phyloP scores from a whole-genome alignment of 1,140 invertebrate species.

The Tetragonula clypearis region DNA sequence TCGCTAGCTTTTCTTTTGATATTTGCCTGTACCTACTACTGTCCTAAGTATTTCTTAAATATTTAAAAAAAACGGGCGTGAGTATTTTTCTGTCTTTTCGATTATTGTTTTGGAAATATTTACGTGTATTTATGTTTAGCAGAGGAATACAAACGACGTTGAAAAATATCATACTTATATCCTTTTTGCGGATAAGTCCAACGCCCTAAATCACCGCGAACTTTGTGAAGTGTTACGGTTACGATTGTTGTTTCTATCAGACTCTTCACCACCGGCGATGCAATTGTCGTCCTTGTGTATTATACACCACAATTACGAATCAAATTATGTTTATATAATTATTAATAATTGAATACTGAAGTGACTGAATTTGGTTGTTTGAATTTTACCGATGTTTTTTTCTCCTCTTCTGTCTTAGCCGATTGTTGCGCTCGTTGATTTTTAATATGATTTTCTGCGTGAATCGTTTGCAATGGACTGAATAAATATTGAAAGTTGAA shows the following conservation, averaged over 20 bases:
- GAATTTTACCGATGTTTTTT: constrained; percentile 4
- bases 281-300: constrained; percentile 67
- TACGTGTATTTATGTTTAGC: constrained; percentile 6
- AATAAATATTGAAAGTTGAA: constrained; percentile 21
- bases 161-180: constrained; percentile 1
- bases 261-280: constrained; percentile 50
- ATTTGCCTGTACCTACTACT: neutral
- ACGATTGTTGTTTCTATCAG: constrained; percentile 33
- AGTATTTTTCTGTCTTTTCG: neutral
- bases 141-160: neutral
- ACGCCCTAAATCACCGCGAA: constrained; percentile 33
- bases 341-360: constrained; percentile 68
- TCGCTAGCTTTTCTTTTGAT: neutral
- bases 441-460: constrained; percentile 6
- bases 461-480: constrained; percentile 18
- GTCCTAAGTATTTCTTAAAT: neutral
- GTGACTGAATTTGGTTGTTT: constrained; percentile 52
- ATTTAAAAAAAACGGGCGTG: neutral
- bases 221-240: constrained; percentile 33
- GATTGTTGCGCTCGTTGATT: constrained; percentile 10
- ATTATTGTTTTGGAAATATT: neutral
- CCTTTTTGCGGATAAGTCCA: constrained; percentile 39
- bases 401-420: neutral
- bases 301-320: constrained; percentile 72
- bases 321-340: constrained; percentile 78